These are phyloP conservation scores for Spinus olivaceus DNA, from an alignment of 2,797 vertebrate species.

Conservation along the genomic window DNA sequence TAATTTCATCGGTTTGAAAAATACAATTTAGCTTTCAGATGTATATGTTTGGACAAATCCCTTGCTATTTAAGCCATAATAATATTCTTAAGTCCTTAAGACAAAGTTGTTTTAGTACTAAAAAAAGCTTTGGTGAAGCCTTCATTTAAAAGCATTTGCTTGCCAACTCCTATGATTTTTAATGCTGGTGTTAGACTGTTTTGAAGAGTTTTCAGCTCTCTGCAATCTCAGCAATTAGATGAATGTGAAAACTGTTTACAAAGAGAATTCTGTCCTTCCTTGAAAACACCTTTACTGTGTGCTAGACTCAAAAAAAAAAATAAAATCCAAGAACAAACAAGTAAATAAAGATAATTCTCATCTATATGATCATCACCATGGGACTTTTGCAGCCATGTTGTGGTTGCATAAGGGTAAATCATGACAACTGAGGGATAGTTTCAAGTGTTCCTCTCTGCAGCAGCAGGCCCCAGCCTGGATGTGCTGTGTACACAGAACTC, in stretches of 20 bases:
- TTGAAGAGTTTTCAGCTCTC: neutral
- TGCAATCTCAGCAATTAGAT: neutral
- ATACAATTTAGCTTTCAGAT: neutral
- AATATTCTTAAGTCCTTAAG: neutral
- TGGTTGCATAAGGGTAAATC: neutral
- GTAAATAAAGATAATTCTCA: neutral
- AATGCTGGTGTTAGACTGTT: neutral
- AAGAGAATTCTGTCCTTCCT: neutral
- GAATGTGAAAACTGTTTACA: neutral
- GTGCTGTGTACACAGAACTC: neutral
- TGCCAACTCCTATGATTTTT: neutral
- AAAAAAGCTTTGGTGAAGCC: neutral
- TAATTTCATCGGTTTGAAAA: neutral
- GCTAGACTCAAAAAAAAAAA: neutral
- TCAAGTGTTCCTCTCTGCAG: neutral
- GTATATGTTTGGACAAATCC: neutral
- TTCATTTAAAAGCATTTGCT: neutral
- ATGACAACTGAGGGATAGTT: neutral
- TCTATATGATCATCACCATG: neutral
- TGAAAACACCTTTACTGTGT: neutral
- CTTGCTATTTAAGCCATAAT: neutral
- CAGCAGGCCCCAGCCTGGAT: neutral
- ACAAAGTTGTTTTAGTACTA: neutral
- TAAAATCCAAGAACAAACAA: neutral
- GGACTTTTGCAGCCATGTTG: neutral